Evolutionary conservation across 2,888 invertebrate species (phyloP).

Genomic region (Mythimna impura): DNA sequence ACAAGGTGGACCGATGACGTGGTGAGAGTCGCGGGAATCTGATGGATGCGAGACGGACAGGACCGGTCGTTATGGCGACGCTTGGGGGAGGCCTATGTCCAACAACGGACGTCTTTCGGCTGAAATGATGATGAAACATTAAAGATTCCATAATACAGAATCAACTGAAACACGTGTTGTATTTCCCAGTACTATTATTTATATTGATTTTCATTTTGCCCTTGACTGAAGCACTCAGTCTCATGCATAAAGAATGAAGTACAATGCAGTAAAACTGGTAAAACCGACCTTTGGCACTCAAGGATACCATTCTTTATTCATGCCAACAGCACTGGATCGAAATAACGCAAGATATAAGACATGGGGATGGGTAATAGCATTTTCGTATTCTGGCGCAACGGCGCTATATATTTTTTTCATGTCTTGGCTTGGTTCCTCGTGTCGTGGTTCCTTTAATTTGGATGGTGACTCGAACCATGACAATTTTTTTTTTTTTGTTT

Average conservation of each 20-base stretch:
- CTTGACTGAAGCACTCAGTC: slow-evolving; percentile 43
- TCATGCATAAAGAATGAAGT: slow-evolving; percentile 57
- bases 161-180: slow-evolving; percentile 39
- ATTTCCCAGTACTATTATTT: slow-evolving; percentile 37
- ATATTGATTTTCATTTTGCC: slow-evolving; percentile 46
- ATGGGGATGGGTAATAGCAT: slow-evolving; percentile 6
- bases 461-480: neutral
- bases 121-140: neutral
- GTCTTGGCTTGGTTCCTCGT: neutral
- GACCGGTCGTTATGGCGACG: too few relatives aligned
- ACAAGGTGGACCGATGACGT: too few relatives aligned
- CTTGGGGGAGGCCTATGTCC: too few relatives aligned
- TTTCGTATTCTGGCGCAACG: slow-evolving; percentile 12
- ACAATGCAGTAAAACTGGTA: slow-evolving; percentile 54
- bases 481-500: too few relatives aligned
- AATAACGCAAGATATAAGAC: slow-evolving; percentile 26
- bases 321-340: slow-evolving; percentile 15
- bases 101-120: too few relatives aligned
- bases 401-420: neutral
- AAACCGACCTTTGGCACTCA: slow-evolving; percentile 42
- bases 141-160: neutral
- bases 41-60: too few relatives aligned
- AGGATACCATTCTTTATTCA: slow-evolving; percentile 55
- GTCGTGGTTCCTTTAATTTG: neutral
- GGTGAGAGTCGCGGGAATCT: too few relatives aligned